phyloP scores from a whole-genome alignment of 2,797 vertebrate genomes.

The Morus bassanus region DNA sequence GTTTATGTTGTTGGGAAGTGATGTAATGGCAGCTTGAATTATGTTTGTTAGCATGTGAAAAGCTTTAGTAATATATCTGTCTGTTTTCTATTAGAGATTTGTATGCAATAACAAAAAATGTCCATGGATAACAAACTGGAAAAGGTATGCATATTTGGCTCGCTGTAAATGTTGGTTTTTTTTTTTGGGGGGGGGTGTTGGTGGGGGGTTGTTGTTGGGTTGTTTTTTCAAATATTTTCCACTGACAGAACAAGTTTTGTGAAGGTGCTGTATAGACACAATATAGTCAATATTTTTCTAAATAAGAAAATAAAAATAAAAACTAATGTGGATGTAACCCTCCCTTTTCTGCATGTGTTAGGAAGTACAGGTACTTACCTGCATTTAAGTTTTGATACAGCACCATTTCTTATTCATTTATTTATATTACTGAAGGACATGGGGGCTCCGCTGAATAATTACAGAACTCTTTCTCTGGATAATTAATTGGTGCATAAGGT shows the following conservation, averaged over 20 bases:
- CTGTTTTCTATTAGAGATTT: constrained; percentile 53
- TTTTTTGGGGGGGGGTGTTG: background rate
- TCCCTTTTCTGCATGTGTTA: background rate
- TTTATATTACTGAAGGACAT: background rate
- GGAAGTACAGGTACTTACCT: background rate
- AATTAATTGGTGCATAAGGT: background rate
- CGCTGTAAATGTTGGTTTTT: background rate
- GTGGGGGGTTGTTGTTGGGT: fast-evolving
- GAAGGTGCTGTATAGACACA: background rate
- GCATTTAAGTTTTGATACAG: background rate
- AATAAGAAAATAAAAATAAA: background rate
- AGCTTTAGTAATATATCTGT: constrained; percentile 3
- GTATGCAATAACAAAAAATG: constrained; percentile 21
- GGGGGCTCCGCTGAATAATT: background rate
- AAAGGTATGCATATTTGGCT: background rate
- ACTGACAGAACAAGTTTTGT: background rate
- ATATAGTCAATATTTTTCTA: background rate
- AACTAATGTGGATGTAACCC: background rate
- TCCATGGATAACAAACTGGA: constrained; percentile 11
- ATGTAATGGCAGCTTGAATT: constrained; percentile 44
- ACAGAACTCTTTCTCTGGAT: background rate
- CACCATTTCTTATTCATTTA: background rate
- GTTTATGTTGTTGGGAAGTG: constrained; percentile 47
- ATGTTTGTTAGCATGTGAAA: constrained; percentile 39
- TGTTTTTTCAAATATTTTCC: background rate